Percentiles rank a stretch among this genome's conserved stretches.
phyloP scores from a whole-genome alignment of 2,888 invertebrate species.

The Lasioglossum malachurum region DNA sequence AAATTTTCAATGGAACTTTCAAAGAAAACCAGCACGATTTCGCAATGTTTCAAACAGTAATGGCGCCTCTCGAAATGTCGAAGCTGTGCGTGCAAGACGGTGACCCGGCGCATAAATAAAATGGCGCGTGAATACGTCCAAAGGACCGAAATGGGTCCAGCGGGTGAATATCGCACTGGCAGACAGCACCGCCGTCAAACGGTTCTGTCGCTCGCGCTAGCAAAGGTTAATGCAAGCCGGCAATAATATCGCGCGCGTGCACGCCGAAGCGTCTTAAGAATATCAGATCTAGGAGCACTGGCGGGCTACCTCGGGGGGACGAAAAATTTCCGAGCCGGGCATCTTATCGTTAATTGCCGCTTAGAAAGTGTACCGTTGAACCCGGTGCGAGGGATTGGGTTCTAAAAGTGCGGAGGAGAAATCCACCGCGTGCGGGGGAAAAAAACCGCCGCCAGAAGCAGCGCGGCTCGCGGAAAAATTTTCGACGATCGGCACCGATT shows the following conservation, averaged over 20 bases:
- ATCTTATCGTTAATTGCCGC: constrained; percentile 58
- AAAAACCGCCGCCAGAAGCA: background rate
- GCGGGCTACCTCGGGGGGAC: constrained; percentile 10
- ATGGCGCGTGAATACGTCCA: background rate
- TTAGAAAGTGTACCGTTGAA: constrained; percentile 50
- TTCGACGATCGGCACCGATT: constrained; percentile 38
- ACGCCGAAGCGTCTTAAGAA: background rate
- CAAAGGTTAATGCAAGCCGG: constrained; percentile 49
- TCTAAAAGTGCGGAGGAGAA: constrained; percentile 45
- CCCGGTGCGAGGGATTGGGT: constrained; percentile 15
- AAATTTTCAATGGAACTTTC: too few relatives aligned
- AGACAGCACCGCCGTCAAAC: background rate
- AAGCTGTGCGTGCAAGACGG: background rate
- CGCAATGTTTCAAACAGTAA: background rate
- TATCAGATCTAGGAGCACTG: constrained; percentile 24
- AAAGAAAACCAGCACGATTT: background rate
- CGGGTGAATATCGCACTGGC: background rate
- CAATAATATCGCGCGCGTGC: constrained; percentile 34
- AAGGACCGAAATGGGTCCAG: background rate
- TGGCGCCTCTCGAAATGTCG: background rate
- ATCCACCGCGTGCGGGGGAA: constrained; percentile 8
- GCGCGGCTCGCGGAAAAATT: constrained; percentile 14
- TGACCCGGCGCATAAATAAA: background rate
- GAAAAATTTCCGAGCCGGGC: constrained; percentile 37
- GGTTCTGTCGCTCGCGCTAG: constrained; percentile 27